These are phyloP conservation scores for Periphyllus acericola DNA, from an alignment of 2,888 invertebrate species.

Conservation along the genomic window DNA sequence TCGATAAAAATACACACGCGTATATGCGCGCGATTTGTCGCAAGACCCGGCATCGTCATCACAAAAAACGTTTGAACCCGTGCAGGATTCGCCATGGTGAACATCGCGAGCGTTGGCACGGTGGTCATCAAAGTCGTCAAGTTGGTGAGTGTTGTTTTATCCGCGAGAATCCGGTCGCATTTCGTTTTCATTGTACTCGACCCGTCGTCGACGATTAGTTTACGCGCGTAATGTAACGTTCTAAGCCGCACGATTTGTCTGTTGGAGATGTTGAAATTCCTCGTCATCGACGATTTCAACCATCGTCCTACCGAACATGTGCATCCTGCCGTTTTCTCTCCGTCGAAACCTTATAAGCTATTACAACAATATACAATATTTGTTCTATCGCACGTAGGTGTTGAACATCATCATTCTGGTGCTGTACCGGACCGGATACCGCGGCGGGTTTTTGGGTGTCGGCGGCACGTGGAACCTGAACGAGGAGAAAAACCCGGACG, in stretches of 20 bases:
- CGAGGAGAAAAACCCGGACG: constrained; percentile 87
- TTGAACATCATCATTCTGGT: constrained; percentile 82
- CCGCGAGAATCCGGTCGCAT: not conserved
- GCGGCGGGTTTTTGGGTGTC: constrained; percentile 85
- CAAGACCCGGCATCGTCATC: not conserved
- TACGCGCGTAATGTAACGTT: no score
- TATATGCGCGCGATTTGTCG: not conserved
- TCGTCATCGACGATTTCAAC: no score
- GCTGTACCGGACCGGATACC: constrained; percentile 83
- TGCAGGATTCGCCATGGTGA: constrained; percentile 74
- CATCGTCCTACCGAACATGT: no score
- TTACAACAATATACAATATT: no score
- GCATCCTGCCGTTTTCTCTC: no score
- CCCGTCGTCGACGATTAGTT: no score
- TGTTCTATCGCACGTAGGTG: constrained; percentile 71
- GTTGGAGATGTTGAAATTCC: no score
- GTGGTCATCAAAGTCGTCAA: constrained; percentile 84
- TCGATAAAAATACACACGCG: no score
- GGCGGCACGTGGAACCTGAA: constrained; percentile 91
- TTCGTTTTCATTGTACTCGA: not conserved
- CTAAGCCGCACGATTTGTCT: no score
- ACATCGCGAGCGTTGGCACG: constrained; percentile 82
- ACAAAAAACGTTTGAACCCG: not conserved
- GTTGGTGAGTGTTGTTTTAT: constrained; percentile 78
- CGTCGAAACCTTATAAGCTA: no score